Conservation (phyloP, 2,113 vertebrate genomes). For the Chauna torquata region DNA sequence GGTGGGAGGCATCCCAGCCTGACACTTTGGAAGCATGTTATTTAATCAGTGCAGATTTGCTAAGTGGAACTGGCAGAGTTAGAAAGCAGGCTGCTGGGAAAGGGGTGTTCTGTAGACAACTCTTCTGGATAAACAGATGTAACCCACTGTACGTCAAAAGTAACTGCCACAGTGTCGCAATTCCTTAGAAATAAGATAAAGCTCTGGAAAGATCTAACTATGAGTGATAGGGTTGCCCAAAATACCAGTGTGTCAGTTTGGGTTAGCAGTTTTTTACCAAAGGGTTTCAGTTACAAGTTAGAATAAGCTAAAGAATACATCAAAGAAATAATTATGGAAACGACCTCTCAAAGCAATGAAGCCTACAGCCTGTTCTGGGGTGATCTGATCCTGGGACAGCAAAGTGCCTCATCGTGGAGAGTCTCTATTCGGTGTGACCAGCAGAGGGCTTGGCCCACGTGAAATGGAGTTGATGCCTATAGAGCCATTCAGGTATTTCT, state of each 20-base stretch:
- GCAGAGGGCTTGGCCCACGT: background rate
- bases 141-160: background rate
- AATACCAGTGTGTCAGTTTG: background rate
- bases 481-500: background rate
- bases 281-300: background rate
- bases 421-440: background rate
- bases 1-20: background rate
- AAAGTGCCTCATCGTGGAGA: background rate
- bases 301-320: constrained; percentile 2
- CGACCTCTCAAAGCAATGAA: background rate
- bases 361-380: background rate
- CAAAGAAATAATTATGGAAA: background rate
- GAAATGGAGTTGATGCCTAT: background rate
- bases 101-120: background rate
- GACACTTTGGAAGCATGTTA: background rate
- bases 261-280: background rate
- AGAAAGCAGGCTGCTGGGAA: background rate
- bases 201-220: background rate
- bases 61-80: background rate
- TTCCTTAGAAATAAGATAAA: background rate
- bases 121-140: background rate
- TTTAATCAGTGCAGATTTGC: background rate
- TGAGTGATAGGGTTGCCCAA: background rate
- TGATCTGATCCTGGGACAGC: background rate
- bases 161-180: background rate